Base-by-base conservation (phyloP, 2,113 vertebrate genomes). In the Python bivittatus region DNA sequence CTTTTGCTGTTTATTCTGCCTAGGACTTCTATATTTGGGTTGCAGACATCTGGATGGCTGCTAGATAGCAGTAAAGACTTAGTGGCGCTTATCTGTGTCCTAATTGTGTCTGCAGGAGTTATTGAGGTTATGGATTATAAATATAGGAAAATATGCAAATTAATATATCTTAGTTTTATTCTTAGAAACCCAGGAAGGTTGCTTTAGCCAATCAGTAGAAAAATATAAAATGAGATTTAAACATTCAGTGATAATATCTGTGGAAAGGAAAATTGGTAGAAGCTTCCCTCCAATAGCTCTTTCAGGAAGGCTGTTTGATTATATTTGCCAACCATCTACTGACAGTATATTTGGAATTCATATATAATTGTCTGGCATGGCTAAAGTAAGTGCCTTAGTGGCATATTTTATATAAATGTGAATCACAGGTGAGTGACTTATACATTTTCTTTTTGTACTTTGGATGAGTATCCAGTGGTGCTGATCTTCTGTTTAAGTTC, bases 201-300 rank as follows among this genome's bases (percentile, higher is more conserved):
- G 68, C 68, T 79, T 79, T 79, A 79, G 33, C 68, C 68, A 89
- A 93, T 57, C 84, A 93, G 22, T 38, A 92, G 88, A 97, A 97
- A 79, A 79, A 95, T 96, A 96, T 92, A 0, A 0, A 54, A 94
- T 96, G 95, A 96, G 95, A 96, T 95, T 90, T 0, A 85, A 93
- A 94, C 95, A 96, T 94, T 92, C 94, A 93, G 93, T 89, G 91
- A 72, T 83, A 90, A 61, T 1, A 0, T n/a, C 88, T 94, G 60
- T 2, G 0, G 91, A 92, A 92, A 95, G 92, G 96, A 91, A 92
- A 93, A 84, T 13, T 91, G 92, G 44, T 85, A 88, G n/a, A 88
- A 93, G 92, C 91, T 94, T 93, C 96, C 92, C 95, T 93, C 94
- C 94, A 92, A 79, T 61, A 84, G 85, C 54, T 94, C 57, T 33